Conservation (phyloP, 2,888 invertebrate genomes). For the Cremastinae sp. region DNA sequence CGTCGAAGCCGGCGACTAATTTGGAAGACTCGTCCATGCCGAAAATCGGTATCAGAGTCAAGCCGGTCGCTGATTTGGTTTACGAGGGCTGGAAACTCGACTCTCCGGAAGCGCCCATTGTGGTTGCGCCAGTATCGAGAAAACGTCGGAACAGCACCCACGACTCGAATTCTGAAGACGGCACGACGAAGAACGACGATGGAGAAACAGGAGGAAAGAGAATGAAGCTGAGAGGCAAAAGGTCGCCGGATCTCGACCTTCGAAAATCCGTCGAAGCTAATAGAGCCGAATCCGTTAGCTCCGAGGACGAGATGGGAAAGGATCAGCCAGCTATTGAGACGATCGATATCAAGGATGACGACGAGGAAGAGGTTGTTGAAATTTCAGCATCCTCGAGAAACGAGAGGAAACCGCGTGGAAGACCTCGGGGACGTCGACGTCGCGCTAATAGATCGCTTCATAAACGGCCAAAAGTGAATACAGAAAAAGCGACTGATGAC, state of each 20-base stretch:
- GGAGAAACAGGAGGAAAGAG: conserved; percentile 74
- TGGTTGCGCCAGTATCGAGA: conserved; percentile 65
- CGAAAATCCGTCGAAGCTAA: conserved; percentile 77
- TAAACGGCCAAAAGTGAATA: conserved; percentile 59
- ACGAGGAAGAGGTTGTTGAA: conserved; percentile 66
- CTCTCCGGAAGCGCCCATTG: conserved; percentile 44
- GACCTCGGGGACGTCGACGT: conserved; percentile 68
- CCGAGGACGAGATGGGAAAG: conserved; percentile 73
- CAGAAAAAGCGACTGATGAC: conserved; percentile 56
- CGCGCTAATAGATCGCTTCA: conserved; percentile 66
- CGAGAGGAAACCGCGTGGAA: conserved; percentile 61
- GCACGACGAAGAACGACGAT: conserved; percentile 79
- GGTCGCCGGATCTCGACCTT: conserved; percentile 71
- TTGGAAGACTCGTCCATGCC: conserved; percentile 51
- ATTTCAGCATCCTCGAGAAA: conserved; percentile 63
- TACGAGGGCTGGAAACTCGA: conserved; percentile 76
- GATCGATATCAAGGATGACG: conserved; percentile 62
- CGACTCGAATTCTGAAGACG: conserved; percentile 79
- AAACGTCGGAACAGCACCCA: conserved; percentile 73
- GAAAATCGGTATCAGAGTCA: conserved; percentile 71
- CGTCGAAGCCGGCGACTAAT: conserved; percentile 54
- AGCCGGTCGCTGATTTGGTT: conserved; percentile 74
- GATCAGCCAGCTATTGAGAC: conserved; percentile 26
- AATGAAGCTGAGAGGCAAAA: conserved; percentile 73
- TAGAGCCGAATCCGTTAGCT: conserved; percentile 72